A percentile compares a stretch with the other conserved stretches of the same genome.
Conservation (phyloP, 2,888 invertebrate genomes). For the Caenorhabditis imperialis region DNA sequence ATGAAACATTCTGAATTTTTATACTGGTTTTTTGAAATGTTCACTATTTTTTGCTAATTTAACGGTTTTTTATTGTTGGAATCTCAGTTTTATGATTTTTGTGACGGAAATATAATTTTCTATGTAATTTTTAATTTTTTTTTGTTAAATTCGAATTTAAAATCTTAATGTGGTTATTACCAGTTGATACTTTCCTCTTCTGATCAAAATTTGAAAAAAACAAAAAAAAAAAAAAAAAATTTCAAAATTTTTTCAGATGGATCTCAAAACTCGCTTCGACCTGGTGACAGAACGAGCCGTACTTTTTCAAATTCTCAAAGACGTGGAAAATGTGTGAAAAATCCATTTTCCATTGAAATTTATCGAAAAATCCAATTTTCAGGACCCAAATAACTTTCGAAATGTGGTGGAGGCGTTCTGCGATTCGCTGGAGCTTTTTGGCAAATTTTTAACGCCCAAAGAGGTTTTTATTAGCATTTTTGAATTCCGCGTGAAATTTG, state of each 20-base stretch:
- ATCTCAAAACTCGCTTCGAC: not conserved
- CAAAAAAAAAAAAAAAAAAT: not conserved
- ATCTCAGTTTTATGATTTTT: no score
- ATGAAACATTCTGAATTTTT: no score
- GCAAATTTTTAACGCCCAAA: constrained; percentile 28
- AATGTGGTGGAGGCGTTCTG: constrained; percentile 7
- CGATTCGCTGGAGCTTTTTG: constrained; percentile 18
- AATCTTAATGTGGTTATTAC: no score
- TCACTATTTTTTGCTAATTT: no score
- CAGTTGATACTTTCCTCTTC: not conserved
- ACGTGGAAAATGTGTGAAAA: constrained; percentile 15
- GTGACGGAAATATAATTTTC: no score
- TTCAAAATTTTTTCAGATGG: not conserved
- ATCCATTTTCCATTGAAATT: no score
- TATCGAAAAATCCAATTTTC: not conserved
- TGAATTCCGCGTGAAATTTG: no score
- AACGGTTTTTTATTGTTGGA: no score
- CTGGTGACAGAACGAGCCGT: constrained; percentile 22
- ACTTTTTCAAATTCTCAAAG: constrained; percentile 24
- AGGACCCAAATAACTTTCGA: constrained; percentile 11
- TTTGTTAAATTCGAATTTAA: no score
- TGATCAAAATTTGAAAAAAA: constrained; percentile 9
- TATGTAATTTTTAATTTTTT: no score
- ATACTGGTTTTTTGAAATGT: no score
- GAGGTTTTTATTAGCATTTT: constrained; percentile 17